Base-by-base conservation (phyloP, 2,113 vertebrate genomes). In the Rostratula benghalensis region DNA sequence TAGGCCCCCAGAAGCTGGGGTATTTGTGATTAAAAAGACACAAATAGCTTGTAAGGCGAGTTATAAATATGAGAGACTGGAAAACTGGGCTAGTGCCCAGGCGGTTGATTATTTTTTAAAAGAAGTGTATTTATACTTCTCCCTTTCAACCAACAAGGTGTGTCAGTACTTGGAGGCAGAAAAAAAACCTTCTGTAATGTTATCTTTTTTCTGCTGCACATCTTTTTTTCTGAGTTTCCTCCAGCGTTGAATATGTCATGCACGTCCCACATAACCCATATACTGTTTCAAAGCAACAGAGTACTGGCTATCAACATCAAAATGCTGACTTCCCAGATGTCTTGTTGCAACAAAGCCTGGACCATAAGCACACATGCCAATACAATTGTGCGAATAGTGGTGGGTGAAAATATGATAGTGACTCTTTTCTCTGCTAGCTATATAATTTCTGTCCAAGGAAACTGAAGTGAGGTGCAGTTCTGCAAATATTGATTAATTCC, bases 41-140 rank as follows among this genome's bases (percentile, higher is more conserved):
- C 79, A 86, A 92, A 90, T 46, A 90, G 19, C 53, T 70, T 89
- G 19, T 45, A 74, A 91, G 63, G 50, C 67, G 79, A 57, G 14
- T 39, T 83, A 56, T 74, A 90, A 96, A 88, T 88, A 68, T 35
- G 21, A 92, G 41, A 77, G 50, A 83, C 46, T 83, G 94, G 85
- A 95, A 96, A 95, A 90, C 37, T 90, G 95, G 71, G 46, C 28
- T 90, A 45, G 13, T 91, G 89, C 77, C 93, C 77, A 91, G 89
- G 30, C 0, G 5, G 79, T 76, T 68, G 4, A 85, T 59, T 73
- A 74, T 61, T 84, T 89, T 91, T 89, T 25, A 61, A 31, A 79
- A 82, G 4, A 79, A 93, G 87, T 50, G 12, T 43, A 69, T 94
- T 95, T 90, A 5, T 89, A 69, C 73, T 75, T 95, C 78, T 87